Base-by-base conservation (phyloP, 2,888 invertebrate genomes). In the Troides oblongomaculatus region DNA sequence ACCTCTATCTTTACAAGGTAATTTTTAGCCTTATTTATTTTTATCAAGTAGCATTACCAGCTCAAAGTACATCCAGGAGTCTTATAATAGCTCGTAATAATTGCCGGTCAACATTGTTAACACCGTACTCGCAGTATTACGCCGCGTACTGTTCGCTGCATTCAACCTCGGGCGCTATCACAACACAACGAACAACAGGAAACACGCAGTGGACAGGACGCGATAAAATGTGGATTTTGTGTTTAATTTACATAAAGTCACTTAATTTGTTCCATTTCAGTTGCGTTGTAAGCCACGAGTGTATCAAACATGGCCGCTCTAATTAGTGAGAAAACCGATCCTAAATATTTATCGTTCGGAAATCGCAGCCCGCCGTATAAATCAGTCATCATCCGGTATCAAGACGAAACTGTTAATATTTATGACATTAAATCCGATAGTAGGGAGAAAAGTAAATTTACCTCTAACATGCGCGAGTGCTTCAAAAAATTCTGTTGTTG, bases 161-260 rank as follows among this genome's bases (percentile, higher is more conserved):
- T 75, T 75, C 71, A 77, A 76, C 80, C 76, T 75, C 74, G 71
- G 72, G 72, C 81, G 75, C 78, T 86, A 84, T 84, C 85, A 79
- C 78, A 76, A 74, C 75, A 73, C 72, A 75, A 74, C 77, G 78
- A 74, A 76, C 69, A 85, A 88, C 91, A 89, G 92, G 92, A 92
- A 90, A 90, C 84, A 81, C 82, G 76, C 80, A 82, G 79, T 74
- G 75, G 77, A 81, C 82, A 83, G 88, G 88, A 88, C 84, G 85
- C 81, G 89, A 90, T 91, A 90, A 87, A 84, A 85, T 79, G 79
- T 77, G 84, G 84, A 87, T 87, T 90, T 84, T 79, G 81, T 82
- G 73, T 81, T 74, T 75, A 82, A 81, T 82, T 80, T 78, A 78
- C 81, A 83, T 78, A 81, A 76, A 66, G 43, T 67, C 75, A 79